Evolutionary conservation across 2,888 invertebrate genomes (phyloP), one percentile per base, ranked within the genome.

Genomic region (Oscheius sp.): DNA sequence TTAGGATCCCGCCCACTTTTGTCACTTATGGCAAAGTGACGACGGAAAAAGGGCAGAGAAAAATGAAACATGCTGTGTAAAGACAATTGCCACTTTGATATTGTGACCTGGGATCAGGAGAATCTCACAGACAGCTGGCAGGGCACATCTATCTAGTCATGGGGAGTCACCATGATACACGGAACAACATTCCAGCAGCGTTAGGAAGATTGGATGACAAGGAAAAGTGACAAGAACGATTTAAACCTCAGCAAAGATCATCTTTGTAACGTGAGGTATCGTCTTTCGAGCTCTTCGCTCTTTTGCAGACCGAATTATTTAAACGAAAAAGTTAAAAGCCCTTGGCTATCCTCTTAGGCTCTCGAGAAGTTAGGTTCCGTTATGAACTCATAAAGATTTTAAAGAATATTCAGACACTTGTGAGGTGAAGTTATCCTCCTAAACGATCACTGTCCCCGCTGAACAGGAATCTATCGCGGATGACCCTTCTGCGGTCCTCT

Each of bases 141-240:
- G 29, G n/a, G n/a, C 29, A 13, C 43, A 18, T 35, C 43, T 41
- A 58, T 41, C 21, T n/a, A 43, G 45, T 61, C 61, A 61, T 43
- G 43, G 35, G 9, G 35, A 35, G 35, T 16, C 43, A 18, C 43
- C 61, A 61, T 61, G 41, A 61, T 41, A 61, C 61, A 43, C 43
- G 61, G 45, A 61, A 61, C 61, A 58, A n/a, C 58, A 58, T 45
- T 43, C 41, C 45, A 1, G 45, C 61, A 21, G 21, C 13, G 21
- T 5, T 49, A 21, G 23, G 61, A 18, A 21, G 61, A 61, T 61
- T 21, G 61, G 23, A 43, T 61, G 43, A 61, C 61, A 43, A n/a
- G 9, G n/a, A 61, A 35, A 35, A 55, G 23, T 61, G 61, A 61
- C 61, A 61, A 41, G 43, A 43, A 61, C 21, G 35, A 35, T 35